Evolutionary conservation across 2,888 invertebrate genomes (phyloP), one percentile per base, ranked within the genome.

Genomic region (Erynnis tages): DNA sequence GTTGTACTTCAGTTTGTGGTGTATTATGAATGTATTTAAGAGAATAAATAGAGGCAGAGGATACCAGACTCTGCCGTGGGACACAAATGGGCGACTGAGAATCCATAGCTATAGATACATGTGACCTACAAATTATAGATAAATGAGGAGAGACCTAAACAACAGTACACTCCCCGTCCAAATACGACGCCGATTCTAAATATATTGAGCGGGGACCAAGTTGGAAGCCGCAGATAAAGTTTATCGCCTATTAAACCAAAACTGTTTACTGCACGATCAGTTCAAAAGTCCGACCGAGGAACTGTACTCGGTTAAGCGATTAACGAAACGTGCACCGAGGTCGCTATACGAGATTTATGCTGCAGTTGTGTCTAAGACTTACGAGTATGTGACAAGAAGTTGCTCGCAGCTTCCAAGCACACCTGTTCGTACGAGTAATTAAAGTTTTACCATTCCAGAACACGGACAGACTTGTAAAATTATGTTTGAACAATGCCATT

Each of bases 261-360:
- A 57, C 59, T 57, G 61, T 56, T 59, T 55, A 54, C 56, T 53
- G 48, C 56, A 1, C 37, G 54, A 55, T 58, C 55, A 53, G 47
- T 53, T 46, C 40, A 41, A 47, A 37, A 45, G 45, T 38, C 44
- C 44, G n/a, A 53, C 25, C 37, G 11, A 46, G 53, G 21, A 46
- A 45, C 45, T 38, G 44, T 17, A 27, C 27, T 30, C 44, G 13
- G 44, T 37, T 19, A 35, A 17, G 44, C 37, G 50, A 44, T 52
- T 44, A 37, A 54, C 43, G 30, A 43, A 43, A 43, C 19, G 35
- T 23, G 38, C 29, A 30, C 10, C 14, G 13, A 8, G 6, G 10
- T 14, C 27, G 13, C 29, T 29, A 1, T 30, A 5, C 37, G n/a
- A 14, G 38, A 47, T 29, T 38, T 17, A 13, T 37, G 6, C 13